Conservation (phyloP, 2,888 invertebrate species). For the Kryphioiulus occultus region DNA sequence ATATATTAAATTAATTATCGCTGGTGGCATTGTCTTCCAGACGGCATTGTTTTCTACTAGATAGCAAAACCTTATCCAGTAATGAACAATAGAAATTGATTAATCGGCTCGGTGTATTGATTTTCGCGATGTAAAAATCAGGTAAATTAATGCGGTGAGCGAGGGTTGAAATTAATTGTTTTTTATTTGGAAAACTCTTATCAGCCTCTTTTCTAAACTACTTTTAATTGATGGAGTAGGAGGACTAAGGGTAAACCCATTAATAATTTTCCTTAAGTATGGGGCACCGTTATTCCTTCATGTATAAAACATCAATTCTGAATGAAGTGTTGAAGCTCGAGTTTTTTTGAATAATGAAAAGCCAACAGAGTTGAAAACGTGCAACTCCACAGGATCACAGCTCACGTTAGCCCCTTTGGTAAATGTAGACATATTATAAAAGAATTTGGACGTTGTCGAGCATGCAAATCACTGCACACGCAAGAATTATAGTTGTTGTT, state of each 20-base stretch:
- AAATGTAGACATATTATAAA: background rate
- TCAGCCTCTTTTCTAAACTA: constrained; percentile 9
- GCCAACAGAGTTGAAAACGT: background rate
- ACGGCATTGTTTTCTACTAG: background rate
- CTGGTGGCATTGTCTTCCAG: background rate
- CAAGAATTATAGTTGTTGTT: constrained; percentile 11
- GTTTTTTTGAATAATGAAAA: background rate
- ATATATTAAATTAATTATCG: background rate
- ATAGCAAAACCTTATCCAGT: constrained; percentile 3
- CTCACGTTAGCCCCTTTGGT: background rate
- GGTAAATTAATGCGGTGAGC: background rate
- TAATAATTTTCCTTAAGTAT: background rate
- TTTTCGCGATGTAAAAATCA: background rate
- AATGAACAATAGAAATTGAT: background rate
- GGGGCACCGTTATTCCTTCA: background rate
- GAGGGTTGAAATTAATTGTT: background rate
- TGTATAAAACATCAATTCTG: no score
- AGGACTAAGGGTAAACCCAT: background rate
- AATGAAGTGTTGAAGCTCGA: background rate
- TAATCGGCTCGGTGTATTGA: background rate
- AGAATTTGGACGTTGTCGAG: background rate
- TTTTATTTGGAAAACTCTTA: background rate
- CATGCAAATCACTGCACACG: background rate
- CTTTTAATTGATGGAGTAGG: constrained; percentile 4
- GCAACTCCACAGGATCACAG: background rate